Evolutionary conservation across 2,797 vertebrate genomes (phyloP).

Genomic region (Sebastiscus albofasciatus): DNA sequence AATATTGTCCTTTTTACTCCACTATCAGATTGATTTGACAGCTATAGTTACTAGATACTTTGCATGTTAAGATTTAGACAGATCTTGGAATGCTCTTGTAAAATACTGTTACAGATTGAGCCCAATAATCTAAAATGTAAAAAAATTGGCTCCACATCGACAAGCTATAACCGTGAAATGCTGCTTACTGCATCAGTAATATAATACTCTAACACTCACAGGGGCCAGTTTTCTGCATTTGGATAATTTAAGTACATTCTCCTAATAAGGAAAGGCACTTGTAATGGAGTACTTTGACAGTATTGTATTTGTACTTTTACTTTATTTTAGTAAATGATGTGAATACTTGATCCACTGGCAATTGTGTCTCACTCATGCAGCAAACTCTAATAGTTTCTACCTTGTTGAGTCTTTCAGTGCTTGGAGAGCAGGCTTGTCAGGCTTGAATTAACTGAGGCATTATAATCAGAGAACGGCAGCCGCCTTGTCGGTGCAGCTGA

Average conservation of each 20-base stretch:
- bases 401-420: slow-evolving; percentile 37
- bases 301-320: neutral
- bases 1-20: neutral
- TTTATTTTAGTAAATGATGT: neutral
- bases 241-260: neutral
- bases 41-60: neutral
- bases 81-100: neutral
- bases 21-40: neutral
- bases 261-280: neutral
- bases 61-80: neutral
- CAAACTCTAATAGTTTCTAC: slow-evolving; percentile 34
- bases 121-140: neutral
- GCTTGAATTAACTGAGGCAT: slow-evolving; percentile 45
- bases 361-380: slow-evolving; percentile 18
- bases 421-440: slow-evolving; percentile 33
- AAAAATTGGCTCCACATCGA: neutral
- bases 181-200: neutral
- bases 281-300: neutral
- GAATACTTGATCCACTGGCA: slow-evolving; percentile 3
- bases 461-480: slow-evolving; percentile 49
- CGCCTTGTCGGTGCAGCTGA: slow-evolving; percentile 40
- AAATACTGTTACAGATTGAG: neutral
- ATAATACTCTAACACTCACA: neutral
- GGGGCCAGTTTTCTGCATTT: neutral
- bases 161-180: neutral